A percentile compares a stretch with the other conserved stretches of the same genome.
phyloP scores from a whole-genome alignment of 2,797 vertebrate species.

The Neosilurus hyrtlii region DNA sequence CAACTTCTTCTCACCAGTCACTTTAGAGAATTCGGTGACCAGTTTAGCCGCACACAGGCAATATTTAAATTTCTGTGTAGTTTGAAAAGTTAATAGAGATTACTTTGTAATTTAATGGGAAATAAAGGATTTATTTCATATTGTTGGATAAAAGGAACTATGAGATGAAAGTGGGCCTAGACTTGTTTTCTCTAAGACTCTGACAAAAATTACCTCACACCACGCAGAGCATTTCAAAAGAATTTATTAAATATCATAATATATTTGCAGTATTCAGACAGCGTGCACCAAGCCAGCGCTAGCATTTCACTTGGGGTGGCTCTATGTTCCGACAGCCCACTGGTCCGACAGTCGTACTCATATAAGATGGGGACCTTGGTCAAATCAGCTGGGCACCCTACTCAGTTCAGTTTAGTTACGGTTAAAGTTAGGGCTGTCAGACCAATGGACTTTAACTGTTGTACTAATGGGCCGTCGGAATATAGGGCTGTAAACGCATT shows the following conservation, averaged over 20 bases:
- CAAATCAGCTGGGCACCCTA: too few species aligned
- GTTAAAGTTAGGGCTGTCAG: too few species aligned
- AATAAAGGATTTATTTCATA: neutral
- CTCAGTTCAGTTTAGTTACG: too few species aligned
- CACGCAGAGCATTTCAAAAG: constrained; percentile 39
- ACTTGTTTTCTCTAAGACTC: neutral
- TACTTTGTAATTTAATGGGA: neutral
- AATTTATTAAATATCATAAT: constrained; percentile 60
- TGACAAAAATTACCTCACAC: constrained; percentile 17
- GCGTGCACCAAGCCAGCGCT: neutral
- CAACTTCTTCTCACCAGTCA: neutral
- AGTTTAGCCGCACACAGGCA: neutral
- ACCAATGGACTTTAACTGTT: too few species aligned
- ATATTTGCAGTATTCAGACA: neutral
- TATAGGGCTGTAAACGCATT: too few species aligned
- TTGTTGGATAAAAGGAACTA: neutral
- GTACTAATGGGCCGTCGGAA: too few species aligned
- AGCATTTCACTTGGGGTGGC: neutral
- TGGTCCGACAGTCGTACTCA: too few species aligned
- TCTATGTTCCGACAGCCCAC: too few species aligned
- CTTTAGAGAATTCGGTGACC: neutral
- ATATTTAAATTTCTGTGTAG: neutral
- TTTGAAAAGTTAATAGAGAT: neutral
- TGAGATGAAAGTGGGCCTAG: neutral
- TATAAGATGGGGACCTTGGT: too few species aligned